A percentile compares a stretch with the other conserved stretches of the same genome.
Conservation (phyloP, 2,113 vertebrate species). For the Paratilapia polleni region DNA sequence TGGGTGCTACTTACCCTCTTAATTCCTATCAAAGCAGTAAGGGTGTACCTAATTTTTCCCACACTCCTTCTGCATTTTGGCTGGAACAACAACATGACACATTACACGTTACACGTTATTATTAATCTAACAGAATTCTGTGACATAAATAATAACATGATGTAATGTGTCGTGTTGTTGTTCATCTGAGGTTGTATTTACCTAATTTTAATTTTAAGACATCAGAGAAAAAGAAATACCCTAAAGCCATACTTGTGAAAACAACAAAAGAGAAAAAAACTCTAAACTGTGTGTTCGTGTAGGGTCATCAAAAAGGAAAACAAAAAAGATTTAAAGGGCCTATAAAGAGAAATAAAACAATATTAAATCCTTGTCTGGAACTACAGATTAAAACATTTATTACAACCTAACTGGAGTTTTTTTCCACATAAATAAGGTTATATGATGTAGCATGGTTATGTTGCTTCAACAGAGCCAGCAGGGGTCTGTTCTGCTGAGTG, state of each 20-base stretch:
- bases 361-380: constrained; percentile 16
- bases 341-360: constrained; percentile 28
- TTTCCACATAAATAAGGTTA: constrained; percentile 45
- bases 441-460: constrained; percentile 18
- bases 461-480: constrained; percentile 29
- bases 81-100: no score
- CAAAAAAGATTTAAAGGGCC: constrained; percentile 17
- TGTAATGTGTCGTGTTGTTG: neutral
- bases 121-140: no score
- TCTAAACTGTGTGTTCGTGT: neutral
- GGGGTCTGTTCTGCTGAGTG: constrained; percentile 32
- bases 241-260: neutral
- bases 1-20: neutral
- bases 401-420: constrained; percentile 11
- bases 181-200: neutral
- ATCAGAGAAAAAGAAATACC: neutral
- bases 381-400: constrained; percentile 36
- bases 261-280: neutral
- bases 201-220: neutral
- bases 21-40: neutral
- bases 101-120: no score
- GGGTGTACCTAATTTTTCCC: neutral
- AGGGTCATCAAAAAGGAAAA: fast-evolving
- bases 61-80: neutral
- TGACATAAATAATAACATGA: neutral